A percentile compares a stretch with the other conserved stretches of the same genome.
Conservation (phyloP, 2,113 vertebrate species). For the Microcebus jonahi region DNA sequence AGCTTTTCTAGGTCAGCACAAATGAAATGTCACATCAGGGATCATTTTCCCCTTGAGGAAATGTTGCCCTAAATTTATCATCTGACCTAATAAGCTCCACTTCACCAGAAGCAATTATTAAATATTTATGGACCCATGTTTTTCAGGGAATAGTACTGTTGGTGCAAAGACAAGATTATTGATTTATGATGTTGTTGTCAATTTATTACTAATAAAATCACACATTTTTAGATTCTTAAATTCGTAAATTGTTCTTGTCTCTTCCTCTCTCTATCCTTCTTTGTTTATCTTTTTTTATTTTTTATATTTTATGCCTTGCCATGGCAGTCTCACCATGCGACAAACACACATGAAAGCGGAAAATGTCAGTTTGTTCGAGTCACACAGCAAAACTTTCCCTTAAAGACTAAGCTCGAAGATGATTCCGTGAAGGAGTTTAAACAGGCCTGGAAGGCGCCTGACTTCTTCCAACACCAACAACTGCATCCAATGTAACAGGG, state of each 20-base stretch:
- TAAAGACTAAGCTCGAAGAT: background rate
- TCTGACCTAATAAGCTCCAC: conserved; percentile 12
- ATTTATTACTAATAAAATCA: background rate
- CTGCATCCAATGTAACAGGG: background rate
- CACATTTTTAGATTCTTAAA: too few species aligned
- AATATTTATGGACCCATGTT: background rate
- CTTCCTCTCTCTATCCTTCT: background rate
- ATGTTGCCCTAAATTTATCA: background rate
- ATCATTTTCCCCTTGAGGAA: background rate
- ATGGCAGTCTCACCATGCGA: background rate
- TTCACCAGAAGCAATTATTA: conserved; percentile 26
- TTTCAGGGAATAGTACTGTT: background rate
- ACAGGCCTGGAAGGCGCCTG: background rate
- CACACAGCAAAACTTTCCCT: background rate
- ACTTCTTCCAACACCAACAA: background rate
- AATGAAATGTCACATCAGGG: background rate
- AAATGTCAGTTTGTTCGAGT: background rate
- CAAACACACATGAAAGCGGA: background rate
- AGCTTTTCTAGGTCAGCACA: conserved; percentile 43
- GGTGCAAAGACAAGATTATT: background rate
- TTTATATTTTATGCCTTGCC: background rate
- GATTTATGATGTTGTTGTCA: background rate
- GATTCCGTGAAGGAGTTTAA: background rate
- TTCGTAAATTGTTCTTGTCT: background rate
- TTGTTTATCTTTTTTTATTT: background rate